Evolutionary conservation across 2,888 invertebrate species (phyloP), one percentile per base, ranked within the genome.

Genomic region (Cacoxenus indagator): DNA sequence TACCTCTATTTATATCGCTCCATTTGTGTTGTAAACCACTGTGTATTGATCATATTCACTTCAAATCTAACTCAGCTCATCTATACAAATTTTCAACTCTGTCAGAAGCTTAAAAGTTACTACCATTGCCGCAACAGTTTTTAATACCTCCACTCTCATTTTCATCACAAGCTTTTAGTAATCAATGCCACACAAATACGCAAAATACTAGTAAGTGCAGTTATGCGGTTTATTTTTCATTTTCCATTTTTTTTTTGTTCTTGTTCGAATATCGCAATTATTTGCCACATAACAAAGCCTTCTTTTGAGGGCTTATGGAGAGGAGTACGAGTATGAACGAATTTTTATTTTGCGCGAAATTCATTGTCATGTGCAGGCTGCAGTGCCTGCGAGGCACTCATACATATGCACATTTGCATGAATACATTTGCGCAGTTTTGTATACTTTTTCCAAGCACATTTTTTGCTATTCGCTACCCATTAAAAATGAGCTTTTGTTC

Each of bases 281-380:
- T 51, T 51, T 17, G 14, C 19, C 48, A 51, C 9, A 4, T 19
- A 51, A 51, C 51, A 51, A 51, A 19, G 51, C n/a, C 51, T 17
- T 22, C 19, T 22, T 4, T 51, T 37, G 6, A 51, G 14, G 14
- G 37, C 5, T 37, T 37, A 11, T 4, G 37, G 19, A 51, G 22
- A 19, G 22, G 19, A 51, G 8, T 4, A 19, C 5, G 8, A 51
- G 22, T 22, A 51, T 22, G 51, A 51, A 51, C n/a, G 51, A 48
- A 17, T 51, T 51, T 51, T 51, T 22, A 51, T 37, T 11, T 37
- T 14, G 8, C 37, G 22, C 19, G 22, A 51, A 27, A 55, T 55
- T 55, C 55, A 55, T 55, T 55, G 55, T 55, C 55, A 55, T 55
- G 55, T 55, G 55, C 55, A 24, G 55, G 11, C 55, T 26, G 55